phyloP scores from a whole-genome alignment of 2,797 vertebrate species.

The Cynodonichthys magdalenae region DNA sequence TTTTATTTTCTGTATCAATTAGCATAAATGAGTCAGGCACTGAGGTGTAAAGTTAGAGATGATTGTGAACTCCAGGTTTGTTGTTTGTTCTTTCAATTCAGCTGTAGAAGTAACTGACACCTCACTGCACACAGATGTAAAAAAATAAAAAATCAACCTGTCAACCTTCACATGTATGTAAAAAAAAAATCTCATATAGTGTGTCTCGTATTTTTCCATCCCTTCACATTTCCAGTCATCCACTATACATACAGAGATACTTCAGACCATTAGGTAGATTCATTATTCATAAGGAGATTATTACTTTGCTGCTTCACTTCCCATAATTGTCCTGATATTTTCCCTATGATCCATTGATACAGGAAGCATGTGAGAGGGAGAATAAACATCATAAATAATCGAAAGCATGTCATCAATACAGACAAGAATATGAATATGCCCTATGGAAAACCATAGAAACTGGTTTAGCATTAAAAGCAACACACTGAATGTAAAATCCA shows the following conservation, averaged over 20 bases:
- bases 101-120: conserved; percentile 1
- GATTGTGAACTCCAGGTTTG: not conserved
- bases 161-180: not conserved
- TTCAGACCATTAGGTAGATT: conserved; percentile 76
- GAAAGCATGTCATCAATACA: conserved; percentile 56
- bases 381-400: conserved; percentile 78
- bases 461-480: conserved; percentile 12
- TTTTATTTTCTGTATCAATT: conserved; percentile 14
- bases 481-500: conserved; percentile 4
- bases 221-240: conserved; percentile 67
- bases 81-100: not conserved
- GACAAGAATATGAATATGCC: conserved; percentile 46
- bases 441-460: conserved; percentile 22
- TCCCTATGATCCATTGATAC: conserved; percentile 56
- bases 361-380: conserved; percentile 64
- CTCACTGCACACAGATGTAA: conserved; percentile 14
- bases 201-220: conserved; percentile 45
- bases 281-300: conserved; percentile 81
- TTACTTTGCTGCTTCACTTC: conserved; percentile 77
- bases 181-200: conserved; percentile 53
- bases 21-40: conserved; percentile 12
- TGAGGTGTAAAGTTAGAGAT: not conserved
- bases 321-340: conserved; percentile 74
- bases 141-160: not conserved
- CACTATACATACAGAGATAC: conserved; percentile 50